Base-by-base conservation (phyloP, 2,797 vertebrate species). In the Sebastiscus tertius region DNA sequence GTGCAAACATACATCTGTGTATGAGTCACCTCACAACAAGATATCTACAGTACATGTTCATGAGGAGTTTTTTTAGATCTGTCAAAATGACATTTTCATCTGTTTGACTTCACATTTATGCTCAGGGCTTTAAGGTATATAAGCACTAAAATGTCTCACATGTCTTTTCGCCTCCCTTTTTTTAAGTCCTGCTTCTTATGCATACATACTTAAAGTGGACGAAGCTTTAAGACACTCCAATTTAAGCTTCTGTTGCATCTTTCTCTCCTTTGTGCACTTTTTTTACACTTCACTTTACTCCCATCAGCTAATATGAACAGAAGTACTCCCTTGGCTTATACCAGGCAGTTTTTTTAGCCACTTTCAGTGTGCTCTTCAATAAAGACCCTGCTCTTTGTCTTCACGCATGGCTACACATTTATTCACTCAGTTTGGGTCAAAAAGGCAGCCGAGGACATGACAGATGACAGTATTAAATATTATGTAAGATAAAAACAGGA, bases 391-490 rank as follows among this genome's bases (percentile, higher is more conserved):
- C 63, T 78, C 77, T 85, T 83, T 85, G 69, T 86, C 24, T 76
- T 87, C 73, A 83, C 8, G 68, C 62, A 1, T 83, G 80, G 77
- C 72, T 80, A 20, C 69, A 87, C 70, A 75, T 90, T 77, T 67
- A 79, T 80, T 84, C 65, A 75, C 56, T 80, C 77, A 79, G 59
- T 77, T 85, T 80, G 58, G 79, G 73, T 80, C 76, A 83, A 80
- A 85, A 77, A 80, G 73, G 64, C 73, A 82, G 59, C 14, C 68
- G 81, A 85, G 83, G 82, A 83, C 77, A 79, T 71, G 77, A 65
- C 74, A 26, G 72, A 82, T 83, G 72, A 77, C 77, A 62, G 74
- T 16, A 49, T 73, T 72, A 68, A 39, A 83, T 72, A 61, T 75
- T 66, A 67, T 62, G 33, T 78, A 78, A 78, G 42, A 63, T 52